Evolutionary conservation across 2,113 vertebrate genomes (phyloP).

Genomic region (Acrocephalus kingi): DNA sequence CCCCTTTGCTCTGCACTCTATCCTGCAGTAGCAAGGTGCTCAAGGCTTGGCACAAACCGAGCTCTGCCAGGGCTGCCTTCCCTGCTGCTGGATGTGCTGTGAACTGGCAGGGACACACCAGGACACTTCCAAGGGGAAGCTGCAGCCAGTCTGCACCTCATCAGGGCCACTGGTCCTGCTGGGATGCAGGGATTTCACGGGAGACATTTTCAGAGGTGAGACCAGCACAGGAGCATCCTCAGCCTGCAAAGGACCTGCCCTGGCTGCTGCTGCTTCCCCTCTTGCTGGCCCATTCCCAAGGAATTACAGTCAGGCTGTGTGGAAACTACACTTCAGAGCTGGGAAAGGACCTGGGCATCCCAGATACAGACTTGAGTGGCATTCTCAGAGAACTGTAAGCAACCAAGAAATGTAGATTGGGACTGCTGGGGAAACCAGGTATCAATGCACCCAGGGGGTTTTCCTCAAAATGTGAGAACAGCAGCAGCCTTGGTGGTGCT

Average conservation of each 20-base stretch:
- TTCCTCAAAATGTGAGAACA: neutral
- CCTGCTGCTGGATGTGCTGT: neutral
- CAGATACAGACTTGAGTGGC: neutral
- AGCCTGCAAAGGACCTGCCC: neutral
- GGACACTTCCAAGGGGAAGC: neutral
- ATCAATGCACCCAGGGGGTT: fast-evolving
- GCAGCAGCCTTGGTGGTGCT: neutral
- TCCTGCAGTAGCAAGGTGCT: neutral
- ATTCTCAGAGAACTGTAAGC: neutral
- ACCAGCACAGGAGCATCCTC: neutral
- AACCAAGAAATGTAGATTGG: neutral
- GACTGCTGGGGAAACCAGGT: neutral
- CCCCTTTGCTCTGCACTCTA: neutral
- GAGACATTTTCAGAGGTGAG: neutral
- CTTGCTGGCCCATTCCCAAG: neutral
- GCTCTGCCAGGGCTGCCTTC: neutral
- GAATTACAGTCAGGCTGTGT: neutral
- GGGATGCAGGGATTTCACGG: neutral
- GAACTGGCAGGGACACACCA: neutral
- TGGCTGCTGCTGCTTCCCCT: neutral
- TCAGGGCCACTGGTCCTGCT: neutral
- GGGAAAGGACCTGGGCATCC: neutral
- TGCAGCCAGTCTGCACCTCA: neutral
- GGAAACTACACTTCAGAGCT: neutral
- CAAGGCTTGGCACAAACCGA: neutral